These are phyloP conservation scores for Malacoraja senta DNA, from an alignment of 2,797 vertebrate genomes.

Conservation along the genomic window DNA sequence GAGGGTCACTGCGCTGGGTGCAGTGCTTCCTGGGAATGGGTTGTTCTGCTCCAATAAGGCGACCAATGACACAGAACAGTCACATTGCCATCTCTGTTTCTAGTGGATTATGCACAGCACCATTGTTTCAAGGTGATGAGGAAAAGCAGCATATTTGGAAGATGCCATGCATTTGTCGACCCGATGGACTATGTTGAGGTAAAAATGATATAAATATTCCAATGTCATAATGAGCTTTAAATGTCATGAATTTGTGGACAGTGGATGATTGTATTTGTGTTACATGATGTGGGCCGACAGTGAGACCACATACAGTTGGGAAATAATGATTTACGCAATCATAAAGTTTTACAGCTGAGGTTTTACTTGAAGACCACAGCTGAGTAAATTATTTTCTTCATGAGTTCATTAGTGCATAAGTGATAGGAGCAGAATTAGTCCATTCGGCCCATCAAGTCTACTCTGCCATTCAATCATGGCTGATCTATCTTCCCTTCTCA, in stretches of 20 bases:
- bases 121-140: background rate
- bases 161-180: conserved; percentile 10
- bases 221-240: background rate
- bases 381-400: background rate
- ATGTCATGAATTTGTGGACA: background rate
- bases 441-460: too few species aligned
- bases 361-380: background rate
- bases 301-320: background rate
- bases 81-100: background rate
- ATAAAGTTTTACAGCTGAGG: background rate
- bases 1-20: too few species aligned
- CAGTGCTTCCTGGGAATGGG: too few species aligned
- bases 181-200: conserved; percentile 14
- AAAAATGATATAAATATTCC: background rate
- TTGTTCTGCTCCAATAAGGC: too few species aligned
- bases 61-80: background rate
- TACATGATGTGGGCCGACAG: background rate
- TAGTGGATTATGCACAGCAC: conserved; percentile 19
- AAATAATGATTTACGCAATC: background rate
- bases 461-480: too few species aligned
- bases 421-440: too few species aligned
- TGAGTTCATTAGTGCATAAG: too few species aligned
- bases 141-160: conserved; percentile 35
- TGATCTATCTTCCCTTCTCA: too few species aligned
- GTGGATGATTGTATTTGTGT: background rate